These are phyloP conservation scores for Spilosoma lubricipeda DNA, from an alignment of 2,888 invertebrate genomes.

Conservation along the genomic window DNA sequence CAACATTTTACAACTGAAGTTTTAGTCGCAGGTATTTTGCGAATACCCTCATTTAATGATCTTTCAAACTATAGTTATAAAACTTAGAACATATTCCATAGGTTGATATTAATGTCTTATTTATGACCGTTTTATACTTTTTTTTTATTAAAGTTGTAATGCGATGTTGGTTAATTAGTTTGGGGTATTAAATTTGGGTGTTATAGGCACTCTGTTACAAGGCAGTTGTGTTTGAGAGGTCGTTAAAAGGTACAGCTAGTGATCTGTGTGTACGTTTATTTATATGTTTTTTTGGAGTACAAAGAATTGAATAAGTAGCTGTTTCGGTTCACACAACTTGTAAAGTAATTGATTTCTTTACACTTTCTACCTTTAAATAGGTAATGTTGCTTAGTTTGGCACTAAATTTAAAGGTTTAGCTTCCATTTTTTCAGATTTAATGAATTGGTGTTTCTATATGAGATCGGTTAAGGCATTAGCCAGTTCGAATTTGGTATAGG, in stretches of 20 bases:
- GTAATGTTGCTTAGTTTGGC: not conserved
- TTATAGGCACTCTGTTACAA: conserved; percentile 57
- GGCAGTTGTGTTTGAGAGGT: conserved; percentile 19
- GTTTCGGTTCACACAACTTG: not conserved
- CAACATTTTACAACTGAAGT: conserved; percentile 34
- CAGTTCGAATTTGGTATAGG: not conserved
- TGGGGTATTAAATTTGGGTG: conserved; percentile 68
- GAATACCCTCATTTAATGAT: conserved; percentile 40
- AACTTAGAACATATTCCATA: conserved; percentile 31
- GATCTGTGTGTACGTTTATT: conserved; percentile 19
- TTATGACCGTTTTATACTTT: conserved; percentile 65
- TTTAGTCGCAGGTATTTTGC: conserved; percentile 32
- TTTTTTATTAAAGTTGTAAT: conserved; percentile 74
- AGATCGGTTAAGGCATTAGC: not conserved
- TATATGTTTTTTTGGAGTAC: conserved; percentile 6
- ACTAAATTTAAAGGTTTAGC: not conserved
- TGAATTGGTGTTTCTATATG: not conserved
- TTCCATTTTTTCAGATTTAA: not conserved
- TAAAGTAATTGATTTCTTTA: not conserved
- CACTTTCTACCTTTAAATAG: not conserved
- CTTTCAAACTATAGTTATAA: conserved; percentile 34
- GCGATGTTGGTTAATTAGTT: conserved; percentile 80
- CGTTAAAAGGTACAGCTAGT: conserved; percentile 20
- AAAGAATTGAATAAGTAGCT: not conserved
- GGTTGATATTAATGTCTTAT: conserved; percentile 61